These are phyloP conservation scores for Heliconius charithonia DNA, from an alignment of 2,888 invertebrate species.

Conservation along the genomic window DNA sequence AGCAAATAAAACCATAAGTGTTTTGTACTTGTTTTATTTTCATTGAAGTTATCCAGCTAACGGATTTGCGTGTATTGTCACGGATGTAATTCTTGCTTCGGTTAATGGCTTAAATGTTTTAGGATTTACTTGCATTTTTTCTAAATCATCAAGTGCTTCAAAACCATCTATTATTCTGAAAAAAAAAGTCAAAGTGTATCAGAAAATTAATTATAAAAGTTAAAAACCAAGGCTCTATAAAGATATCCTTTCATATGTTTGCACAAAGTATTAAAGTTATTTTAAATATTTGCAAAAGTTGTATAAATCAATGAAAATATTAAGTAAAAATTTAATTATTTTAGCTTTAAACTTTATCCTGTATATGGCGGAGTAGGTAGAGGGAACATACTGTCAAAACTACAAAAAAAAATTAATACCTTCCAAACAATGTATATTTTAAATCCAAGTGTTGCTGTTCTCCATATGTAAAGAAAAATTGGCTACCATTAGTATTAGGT, in stretches of 20 bases:
- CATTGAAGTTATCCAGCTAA: slow-evolving; percentile 86
- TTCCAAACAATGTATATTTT: slow-evolving; percentile 98
- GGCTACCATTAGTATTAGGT: slow-evolving; percentile 98
- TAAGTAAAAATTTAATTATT: no score
- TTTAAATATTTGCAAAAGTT: no score
- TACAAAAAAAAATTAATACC: slow-evolving; percentile 80
- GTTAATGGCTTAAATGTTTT: slow-evolving; percentile 95
- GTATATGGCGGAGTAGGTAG: no score
- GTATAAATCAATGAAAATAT: no score
- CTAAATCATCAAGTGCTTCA: slow-evolving; percentile 97
- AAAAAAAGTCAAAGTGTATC: not conserved
- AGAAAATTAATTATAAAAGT: not conserved
- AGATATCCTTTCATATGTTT: not conserved
- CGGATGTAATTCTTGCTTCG: slow-evolving; percentile 93
- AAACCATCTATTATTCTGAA: slow-evolving; percentile 98
- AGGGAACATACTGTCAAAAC: no score
- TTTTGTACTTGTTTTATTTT: slow-evolving; percentile 34
- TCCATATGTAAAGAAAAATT: slow-evolving; percentile 98
- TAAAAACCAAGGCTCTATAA: not conserved
- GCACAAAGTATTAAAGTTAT: not conserved
- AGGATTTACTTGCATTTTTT: slow-evolving; percentile 96
- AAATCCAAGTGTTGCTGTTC: slow-evolving; percentile 97
- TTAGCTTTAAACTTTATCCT: no score
- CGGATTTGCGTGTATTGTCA: slow-evolving; percentile 99
- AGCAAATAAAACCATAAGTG: slow-evolving; percentile 44